Evolutionary conservation across 92 coral and sea anemone genomes (phyloP), one percentile per base, ranked within the genome.

Genomic region (Zoanthus solanderi): DNA sequence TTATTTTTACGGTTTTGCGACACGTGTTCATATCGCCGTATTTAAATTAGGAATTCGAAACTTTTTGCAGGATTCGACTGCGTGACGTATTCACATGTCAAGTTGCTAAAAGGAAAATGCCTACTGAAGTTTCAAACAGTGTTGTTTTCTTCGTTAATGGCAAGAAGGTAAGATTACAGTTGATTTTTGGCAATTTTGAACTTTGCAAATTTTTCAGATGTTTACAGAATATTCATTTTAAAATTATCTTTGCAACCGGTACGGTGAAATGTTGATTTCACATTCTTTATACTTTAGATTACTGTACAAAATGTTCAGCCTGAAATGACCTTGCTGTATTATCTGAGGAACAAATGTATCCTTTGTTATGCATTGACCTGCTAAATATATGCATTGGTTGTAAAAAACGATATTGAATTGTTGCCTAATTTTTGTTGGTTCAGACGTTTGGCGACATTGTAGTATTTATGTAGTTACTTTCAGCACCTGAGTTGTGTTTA

Each of bases 271-370:
- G 52, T 75, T 29, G 17, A 29, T 52, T 18, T 12, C 10, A 28
- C n/a, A 6, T 67, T 37, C 7, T 28, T 30, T 32, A 60, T 9
- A 12, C 48, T 79, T 61, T 44, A 95, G 98, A 91, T 95, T 18
- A 42, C 69, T 4, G 92, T 89, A 50, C 69, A 80, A 47, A 87
- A 93, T 75, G 94, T 91, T 7, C 98, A 95, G 54, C 98, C 98
- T 42, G 98, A 95, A 73, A 90, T 92, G 89, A 91, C 98, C 12
- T 81, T 95, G 56, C 94, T 95, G 42, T 71, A 79, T 42, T 95
- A 93, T 69, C 91, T 95, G 17, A 89, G 98, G 30, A 93, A 89
- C 69, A 90, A 78, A 71, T 44, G 98, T 95, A 95, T 95, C 98
- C 87, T 90, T 87, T 78, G 72, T 2, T 15, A 31, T 69, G 47